phyloP scores from a whole-genome alignment of 2,113 vertebrate genomes.

The Strix uralensis region DNA sequence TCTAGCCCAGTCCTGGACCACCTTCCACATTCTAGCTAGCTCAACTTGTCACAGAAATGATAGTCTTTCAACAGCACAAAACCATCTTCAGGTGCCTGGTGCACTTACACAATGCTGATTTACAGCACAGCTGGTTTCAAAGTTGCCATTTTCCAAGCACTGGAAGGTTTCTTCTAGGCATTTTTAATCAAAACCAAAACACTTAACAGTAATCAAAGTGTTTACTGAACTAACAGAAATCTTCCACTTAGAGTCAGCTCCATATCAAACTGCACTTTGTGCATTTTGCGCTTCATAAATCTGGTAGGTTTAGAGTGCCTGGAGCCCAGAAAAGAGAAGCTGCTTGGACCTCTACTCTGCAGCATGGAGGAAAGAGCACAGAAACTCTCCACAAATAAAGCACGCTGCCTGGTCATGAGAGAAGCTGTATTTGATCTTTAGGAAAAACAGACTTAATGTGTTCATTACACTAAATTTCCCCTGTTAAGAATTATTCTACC shows the following conservation, averaged over 20 bases:
- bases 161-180: background rate
- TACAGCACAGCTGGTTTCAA: rapidly evolving
- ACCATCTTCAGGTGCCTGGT: background rate
- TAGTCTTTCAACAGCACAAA: background rate
- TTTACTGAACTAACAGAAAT: background rate
- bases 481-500: conserved; percentile 3
- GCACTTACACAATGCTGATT: background rate
- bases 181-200: background rate
- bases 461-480: conserved; percentile 7
- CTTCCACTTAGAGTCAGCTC: background rate
- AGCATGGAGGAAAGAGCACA: background rate
- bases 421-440: background rate
- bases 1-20: background rate
- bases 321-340: background rate
- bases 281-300: background rate
- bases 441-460: background rate
- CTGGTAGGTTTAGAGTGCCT: background rate
- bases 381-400: background rate
- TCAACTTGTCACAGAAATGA: background rate
- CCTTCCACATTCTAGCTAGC: background rate
- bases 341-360: background rate
- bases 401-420: background rate
- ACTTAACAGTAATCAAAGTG: background rate
- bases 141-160: background rate
- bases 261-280: background rate